Evolutionary conservation across 92 coral and sea anemone species (phyloP).

Genomic region (Porites divaricata): DNA sequence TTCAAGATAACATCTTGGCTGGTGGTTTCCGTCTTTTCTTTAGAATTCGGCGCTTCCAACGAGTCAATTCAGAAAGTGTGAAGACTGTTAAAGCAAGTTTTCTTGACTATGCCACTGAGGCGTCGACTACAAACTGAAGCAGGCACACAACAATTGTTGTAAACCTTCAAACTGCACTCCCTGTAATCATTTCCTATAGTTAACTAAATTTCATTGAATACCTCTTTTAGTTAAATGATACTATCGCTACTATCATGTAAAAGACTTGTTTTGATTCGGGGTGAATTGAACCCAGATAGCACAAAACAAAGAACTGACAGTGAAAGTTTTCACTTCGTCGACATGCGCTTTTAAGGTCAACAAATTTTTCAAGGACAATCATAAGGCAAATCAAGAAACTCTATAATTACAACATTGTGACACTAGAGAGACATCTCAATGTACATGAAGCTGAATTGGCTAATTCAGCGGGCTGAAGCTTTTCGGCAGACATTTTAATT

Average conservation of each 20-base stretch:
- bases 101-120: neutral
- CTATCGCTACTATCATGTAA: neutral
- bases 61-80: neutral
- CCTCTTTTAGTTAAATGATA: neutral
- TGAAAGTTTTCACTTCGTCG: neutral
- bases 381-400: neutral
- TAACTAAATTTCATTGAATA: neutral
- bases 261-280: neutral
- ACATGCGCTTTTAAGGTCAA: constrained; percentile 2
- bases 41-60: constrained; percentile 46
- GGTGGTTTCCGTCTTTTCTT: constrained; percentile 14
- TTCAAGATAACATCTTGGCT: constrained; percentile 11
- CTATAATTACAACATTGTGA: neutral
- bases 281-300: neutral
- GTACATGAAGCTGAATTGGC: neutral
- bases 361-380: neutral
- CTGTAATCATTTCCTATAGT: too few species aligned
- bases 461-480: neutral
- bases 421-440: neutral
- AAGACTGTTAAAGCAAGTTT: too few species aligned
- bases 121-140: neutral
- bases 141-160: neutral
- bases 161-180: neutral
- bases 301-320: constrained; percentile 3
- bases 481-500: neutral